Evolutionary conservation across 2,888 invertebrate species (phyloP).

Genomic region (Hemistola chrysoprasaria): DNA sequence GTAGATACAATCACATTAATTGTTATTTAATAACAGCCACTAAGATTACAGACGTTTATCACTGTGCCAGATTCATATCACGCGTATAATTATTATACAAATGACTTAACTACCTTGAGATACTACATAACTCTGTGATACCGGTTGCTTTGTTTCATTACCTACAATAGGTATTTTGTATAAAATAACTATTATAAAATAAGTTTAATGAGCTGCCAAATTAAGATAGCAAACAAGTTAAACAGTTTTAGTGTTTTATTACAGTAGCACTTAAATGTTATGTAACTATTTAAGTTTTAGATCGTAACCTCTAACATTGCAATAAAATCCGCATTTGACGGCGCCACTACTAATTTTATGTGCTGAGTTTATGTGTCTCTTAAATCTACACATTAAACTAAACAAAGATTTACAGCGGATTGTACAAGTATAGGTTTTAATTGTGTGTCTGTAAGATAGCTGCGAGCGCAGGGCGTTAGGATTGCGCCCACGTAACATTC

Average conservation of each 20-base stretch:
- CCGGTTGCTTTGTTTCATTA: slow-evolving; percentile 11
- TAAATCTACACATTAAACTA: no score
- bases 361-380: no score
- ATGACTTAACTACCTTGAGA: slow-evolving; percentile 6
- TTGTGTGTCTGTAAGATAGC: slow-evolving; percentile 12
- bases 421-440: slow-evolving; percentile 5
- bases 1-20: background rate
- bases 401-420: slow-evolving; percentile 6
- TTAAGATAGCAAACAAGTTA: no score
- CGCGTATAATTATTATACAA: slow-evolving; percentile 9
- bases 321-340: no score
- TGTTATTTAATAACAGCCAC: slow-evolving; percentile 5
- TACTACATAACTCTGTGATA: slow-evolving; percentile 7
- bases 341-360: no score
- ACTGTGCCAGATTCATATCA: slow-evolving; percentile 1
- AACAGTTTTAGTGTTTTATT: no score
- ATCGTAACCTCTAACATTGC: no score
- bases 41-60: background rate
- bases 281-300: no score
- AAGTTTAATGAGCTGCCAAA: no score
- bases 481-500: slow-evolving; percentile 12
- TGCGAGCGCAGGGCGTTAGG: slow-evolving; percentile 5
- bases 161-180: background rate
- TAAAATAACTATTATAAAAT: no score
- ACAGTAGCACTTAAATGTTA: no score